Percentiles rank a stretch among this genome's conserved stretches.
These are phyloP conservation scores for Apogon talboti DNA, from an alignment of 2,797 vertebrate genomes.

Conservation along the genomic window DNA sequence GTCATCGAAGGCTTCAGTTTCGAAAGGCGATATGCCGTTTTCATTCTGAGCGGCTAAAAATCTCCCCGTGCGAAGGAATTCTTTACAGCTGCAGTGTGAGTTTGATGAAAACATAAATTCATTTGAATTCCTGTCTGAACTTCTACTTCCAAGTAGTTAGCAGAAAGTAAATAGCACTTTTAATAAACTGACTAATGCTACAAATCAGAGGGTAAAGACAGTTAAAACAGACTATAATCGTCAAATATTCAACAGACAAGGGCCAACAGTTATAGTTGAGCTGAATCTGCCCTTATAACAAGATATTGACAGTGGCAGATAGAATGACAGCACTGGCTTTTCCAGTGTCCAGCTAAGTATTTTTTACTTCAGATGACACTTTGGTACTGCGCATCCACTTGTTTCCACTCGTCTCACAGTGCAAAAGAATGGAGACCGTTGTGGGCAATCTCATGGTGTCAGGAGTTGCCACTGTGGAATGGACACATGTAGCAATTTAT, in stretches of 20 bases:
- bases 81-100: neutral
- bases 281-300: too few species aligned
- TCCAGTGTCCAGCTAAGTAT: conserved; percentile 3
- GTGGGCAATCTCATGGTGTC: conserved; percentile 51
- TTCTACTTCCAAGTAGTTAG: neutral
- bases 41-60: conserved; percentile 36
- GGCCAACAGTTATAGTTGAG: too few species aligned
- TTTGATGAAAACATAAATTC: neutral
- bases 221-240: too few species aligned
- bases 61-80: conserved; percentile 35
- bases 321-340: neutral
- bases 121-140: neutral
- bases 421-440: conserved; percentile 46
- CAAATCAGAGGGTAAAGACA: too few species aligned
- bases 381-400: conserved; percentile 28
- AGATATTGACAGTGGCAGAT: too few species aligned
- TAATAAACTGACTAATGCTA: neutral
- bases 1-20: conserved; percentile 57
- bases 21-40: conserved; percentile 45
- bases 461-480: conserved; percentile 72
- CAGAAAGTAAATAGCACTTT: neutral
- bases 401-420: conserved; percentile 38
- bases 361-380: conserved; percentile 32
- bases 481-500: conserved; percentile 82
- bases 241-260: too few species aligned